Conservation (phyloP, 2,113 vertebrate species). For the Spea bombifrons region DNA sequence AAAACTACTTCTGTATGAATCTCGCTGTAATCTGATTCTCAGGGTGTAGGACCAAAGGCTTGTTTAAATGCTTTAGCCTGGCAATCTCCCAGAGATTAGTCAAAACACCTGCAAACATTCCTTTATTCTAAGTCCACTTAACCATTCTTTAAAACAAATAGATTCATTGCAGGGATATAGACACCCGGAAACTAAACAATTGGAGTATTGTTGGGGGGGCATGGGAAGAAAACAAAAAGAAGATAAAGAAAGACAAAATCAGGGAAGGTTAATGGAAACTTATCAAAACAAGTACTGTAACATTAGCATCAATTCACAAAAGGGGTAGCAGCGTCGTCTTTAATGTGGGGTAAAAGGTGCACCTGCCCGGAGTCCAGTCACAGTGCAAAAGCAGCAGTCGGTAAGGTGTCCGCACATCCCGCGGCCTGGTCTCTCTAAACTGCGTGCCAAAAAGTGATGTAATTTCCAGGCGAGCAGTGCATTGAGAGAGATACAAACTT, state of each 20-base stretch:
- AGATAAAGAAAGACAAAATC: slow-evolving; percentile 7
- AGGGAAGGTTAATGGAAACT: not conserved
- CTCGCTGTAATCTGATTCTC: slow-evolving; percentile 27
- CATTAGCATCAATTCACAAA: not conserved
- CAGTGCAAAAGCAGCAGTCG: too few relatives aligned
- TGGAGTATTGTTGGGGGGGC: slow-evolving; percentile 2
- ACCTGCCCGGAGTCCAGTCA: too few relatives aligned
- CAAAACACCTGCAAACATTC: slow-evolving; percentile 27
- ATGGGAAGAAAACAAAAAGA: not conserved
- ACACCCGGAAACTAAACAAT: slow-evolving; percentile 14
- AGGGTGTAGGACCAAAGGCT: not conserved
- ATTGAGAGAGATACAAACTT: too few relatives aligned
- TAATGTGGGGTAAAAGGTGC: too few relatives aligned
- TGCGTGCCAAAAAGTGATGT: too few relatives aligned
- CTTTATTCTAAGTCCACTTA: slow-evolving; percentile 9
- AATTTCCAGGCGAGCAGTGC: too few relatives aligned
- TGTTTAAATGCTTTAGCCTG: slow-evolving; percentile 9
- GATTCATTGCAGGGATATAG: slow-evolving; percentile 20
- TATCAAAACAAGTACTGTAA: not conserved
- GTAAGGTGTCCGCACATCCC: too few relatives aligned
- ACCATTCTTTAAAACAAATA: slow-evolving; percentile 36
- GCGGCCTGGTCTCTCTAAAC: too few relatives aligned
- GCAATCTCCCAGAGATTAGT: not conserved
- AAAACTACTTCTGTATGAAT: not conserved
- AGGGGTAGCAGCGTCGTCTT: too few relatives aligned